phyloP scores from a whole-genome alignment of 2,888 invertebrate genomes.

The Carterocephalus palaemon region DNA sequence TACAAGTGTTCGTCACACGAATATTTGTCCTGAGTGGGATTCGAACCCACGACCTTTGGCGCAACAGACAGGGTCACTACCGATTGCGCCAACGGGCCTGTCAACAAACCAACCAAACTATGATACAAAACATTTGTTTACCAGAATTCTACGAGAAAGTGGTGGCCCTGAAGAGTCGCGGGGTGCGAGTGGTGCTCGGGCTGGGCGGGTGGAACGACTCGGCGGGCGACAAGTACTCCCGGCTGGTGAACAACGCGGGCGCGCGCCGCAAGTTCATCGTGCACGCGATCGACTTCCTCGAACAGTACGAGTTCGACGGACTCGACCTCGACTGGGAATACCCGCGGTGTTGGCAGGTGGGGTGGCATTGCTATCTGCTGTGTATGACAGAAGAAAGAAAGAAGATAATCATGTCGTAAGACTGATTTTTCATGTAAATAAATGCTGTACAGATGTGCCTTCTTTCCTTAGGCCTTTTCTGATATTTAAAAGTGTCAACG shows the following conservation, averaged over 20 bases:
- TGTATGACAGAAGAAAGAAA: neutral
- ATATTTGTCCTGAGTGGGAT: too few relatives aligned
- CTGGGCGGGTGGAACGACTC: conserved; percentile 98
- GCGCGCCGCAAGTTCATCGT: conserved; percentile 86
- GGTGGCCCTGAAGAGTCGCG: conserved; percentile 83
- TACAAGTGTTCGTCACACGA: too few relatives aligned
- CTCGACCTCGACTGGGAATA: conserved; percentile 97
- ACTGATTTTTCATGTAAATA: too few relatives aligned
- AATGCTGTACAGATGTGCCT: too few relatives aligned
- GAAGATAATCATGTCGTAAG: too few relatives aligned
- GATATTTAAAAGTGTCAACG: too few relatives aligned
- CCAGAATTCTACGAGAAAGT: conserved; percentile 92
- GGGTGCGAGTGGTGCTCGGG: conserved; percentile 90
- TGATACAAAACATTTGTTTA: too few relatives aligned
- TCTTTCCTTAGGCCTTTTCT: too few relatives aligned
- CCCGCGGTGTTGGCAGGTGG: conserved; percentile 93
- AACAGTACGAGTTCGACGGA: conserved; percentile 91
- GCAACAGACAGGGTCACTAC: too few relatives aligned
- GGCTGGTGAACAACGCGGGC: conserved; percentile 85
- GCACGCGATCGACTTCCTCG: conserved; percentile 87
- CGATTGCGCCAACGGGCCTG: too few relatives aligned
- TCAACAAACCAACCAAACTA: too few relatives aligned
- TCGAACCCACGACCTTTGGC: too few relatives aligned
- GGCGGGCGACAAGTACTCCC: conserved; percentile 92
- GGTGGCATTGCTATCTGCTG: conserved; percentile 21